A percentile compares a stretch with the other conserved stretches of the same genome.
These are phyloP conservation scores for Bellardia pandia DNA, from an alignment of 2,888 invertebrate genomes.

Conservation along the genomic window DNA sequence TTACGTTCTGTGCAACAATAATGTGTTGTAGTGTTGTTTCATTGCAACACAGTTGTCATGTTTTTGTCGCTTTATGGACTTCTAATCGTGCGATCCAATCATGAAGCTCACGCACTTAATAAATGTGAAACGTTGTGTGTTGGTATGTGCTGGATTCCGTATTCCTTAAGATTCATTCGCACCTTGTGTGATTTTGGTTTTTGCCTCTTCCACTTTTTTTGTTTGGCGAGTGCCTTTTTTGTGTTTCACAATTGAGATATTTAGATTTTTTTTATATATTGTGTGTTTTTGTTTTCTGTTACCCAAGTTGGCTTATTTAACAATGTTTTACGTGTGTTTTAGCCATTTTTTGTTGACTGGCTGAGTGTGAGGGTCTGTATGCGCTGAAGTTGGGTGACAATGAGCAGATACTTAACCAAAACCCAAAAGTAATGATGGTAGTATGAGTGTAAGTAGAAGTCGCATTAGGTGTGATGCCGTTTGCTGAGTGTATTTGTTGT, in stretches of 20 bases:
- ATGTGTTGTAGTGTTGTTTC: slow-evolving; percentile 53
- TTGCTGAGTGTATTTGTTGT: slow-evolving; percentile 46
- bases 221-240: slow-evolving; percentile 71
- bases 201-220: slow-evolving; percentile 19
- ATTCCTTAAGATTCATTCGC: slow-evolving; percentile 65
- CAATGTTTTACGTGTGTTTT: slow-evolving; percentile 65
- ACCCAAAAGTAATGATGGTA: slow-evolving; percentile 71
- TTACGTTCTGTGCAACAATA: not conserved
- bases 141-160: slow-evolving; percentile 56
- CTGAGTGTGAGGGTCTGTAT: slow-evolving; percentile 41
- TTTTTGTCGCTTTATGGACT: slow-evolving; percentile 85
- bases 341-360: slow-evolving; percentile 39
- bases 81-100: slow-evolving; percentile 84
- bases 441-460: slow-evolving; percentile 56
- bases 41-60: slow-evolving; percentile 82
- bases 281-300: slow-evolving; percentile 30
- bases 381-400: slow-evolving; percentile 78
- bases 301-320: slow-evolving; percentile 66
- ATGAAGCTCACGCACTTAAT: slow-evolving; percentile 84
- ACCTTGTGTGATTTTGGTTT: slow-evolving; percentile 64
- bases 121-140: slow-evolving; percentile 76
- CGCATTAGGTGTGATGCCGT: slow-evolving; percentile 53
- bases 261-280: slow-evolving; percentile 80
- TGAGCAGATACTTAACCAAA: slow-evolving; percentile 78
- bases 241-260: slow-evolving; percentile 83